Evolutionary conservation across 2,797 vertebrate species (phyloP).

Genomic region (Myiotriccus ornatus): DNA sequence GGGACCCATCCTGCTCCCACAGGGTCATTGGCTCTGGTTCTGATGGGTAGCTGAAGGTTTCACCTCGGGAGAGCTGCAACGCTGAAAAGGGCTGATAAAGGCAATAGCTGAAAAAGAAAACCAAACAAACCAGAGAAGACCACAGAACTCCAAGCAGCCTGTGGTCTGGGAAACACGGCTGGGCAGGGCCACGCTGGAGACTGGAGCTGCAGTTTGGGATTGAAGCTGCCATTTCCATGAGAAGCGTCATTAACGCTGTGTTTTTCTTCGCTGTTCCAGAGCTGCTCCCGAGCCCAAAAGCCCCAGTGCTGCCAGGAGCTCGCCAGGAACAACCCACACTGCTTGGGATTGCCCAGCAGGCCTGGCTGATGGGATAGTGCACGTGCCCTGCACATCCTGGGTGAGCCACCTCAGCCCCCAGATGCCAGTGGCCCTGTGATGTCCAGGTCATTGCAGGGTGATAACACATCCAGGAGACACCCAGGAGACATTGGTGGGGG

Average conservation of each 20-base stretch:
- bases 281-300: neutral
- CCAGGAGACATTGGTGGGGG: neutral
- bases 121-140: neutral
- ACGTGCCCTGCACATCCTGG: neutral
- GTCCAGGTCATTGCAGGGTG: neutral
- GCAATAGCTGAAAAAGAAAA: neutral
- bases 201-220: neutral
- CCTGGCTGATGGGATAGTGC: neutral
- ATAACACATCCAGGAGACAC: neutral
- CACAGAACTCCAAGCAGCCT: neutral
- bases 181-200: neutral
- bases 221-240: neutral
- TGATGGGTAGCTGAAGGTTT: neutral
- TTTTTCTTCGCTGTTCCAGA: neutral
- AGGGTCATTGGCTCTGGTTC: neutral
- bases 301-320: rapidly evolving
- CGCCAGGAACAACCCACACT: rapidly evolving
- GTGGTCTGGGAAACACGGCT: neutral
- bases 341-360: neutral
- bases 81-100: neutral
- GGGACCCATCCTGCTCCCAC: neutral
- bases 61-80: neutral
- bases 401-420: neutral
- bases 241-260: neutral
- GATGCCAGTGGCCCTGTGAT: neutral